Evolutionary conservation across 2,113 vertebrate genomes (phyloP).

Genomic region (Tetrao urogallus): DNA sequence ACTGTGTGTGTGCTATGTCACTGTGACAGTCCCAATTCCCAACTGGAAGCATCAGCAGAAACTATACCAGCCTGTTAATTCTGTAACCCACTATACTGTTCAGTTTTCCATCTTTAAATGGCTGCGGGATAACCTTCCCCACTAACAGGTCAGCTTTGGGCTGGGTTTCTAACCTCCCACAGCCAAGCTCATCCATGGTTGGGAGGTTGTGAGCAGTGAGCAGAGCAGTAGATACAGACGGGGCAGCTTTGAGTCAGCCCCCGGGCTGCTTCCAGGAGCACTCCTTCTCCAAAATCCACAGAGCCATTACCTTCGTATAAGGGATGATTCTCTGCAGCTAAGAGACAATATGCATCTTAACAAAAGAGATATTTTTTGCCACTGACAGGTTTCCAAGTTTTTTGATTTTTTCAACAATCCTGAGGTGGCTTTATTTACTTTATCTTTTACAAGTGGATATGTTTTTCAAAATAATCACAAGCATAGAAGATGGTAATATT

Average conservation of each 20-base stretch:
- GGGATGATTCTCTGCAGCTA: background rate
- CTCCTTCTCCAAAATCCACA: background rate
- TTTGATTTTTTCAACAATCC: background rate
- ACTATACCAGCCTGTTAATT: background rate
- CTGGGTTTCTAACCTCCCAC: background rate
- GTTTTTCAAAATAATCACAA: background rate
- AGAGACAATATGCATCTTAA: background rate
- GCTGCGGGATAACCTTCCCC: background rate
- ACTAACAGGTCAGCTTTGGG: background rate
- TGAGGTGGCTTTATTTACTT: background rate
- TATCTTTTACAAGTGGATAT: background rate
- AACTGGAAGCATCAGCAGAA: background rate
- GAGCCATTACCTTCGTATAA: accelerated
- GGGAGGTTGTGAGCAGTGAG: background rate
- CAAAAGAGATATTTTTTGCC: accelerated
- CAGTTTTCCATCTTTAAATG: background rate
- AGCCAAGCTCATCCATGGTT: background rate
- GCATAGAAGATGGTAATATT: background rate
- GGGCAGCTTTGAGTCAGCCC: background rate
- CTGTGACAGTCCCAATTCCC: no score
- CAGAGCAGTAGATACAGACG: accelerated
- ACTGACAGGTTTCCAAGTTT: background rate
- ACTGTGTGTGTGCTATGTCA: background rate
- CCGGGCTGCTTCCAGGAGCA: background rate
- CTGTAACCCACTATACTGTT: background rate